Evolutionary conservation across 2,888 invertebrate genomes (phyloP).

Genomic region (Elmis aenea): DNA sequence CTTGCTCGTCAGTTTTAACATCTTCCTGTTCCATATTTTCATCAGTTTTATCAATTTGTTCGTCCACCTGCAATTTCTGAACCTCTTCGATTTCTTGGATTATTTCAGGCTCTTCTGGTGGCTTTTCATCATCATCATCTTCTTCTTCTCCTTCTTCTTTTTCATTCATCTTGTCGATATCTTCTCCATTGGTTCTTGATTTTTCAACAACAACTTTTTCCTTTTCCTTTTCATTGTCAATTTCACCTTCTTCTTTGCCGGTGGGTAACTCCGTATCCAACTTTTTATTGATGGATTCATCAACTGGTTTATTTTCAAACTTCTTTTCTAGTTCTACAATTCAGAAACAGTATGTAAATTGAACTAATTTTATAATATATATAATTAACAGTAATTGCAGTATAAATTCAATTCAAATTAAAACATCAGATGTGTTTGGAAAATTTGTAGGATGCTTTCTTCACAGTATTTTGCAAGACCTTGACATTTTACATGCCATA

Average conservation of each 20-base stretch:
- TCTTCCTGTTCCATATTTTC: constrained; percentile 37
- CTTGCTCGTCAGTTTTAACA: constrained; percentile 42
- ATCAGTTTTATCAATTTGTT: too few relatives aligned
- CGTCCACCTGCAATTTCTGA: too few relatives aligned
- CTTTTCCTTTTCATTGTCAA: constrained; percentile 27
- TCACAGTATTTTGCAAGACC: too few relatives aligned
- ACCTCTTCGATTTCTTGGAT: too few relatives aligned
- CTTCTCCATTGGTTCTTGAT: too few relatives aligned
- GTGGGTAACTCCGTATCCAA: constrained; percentile 31
- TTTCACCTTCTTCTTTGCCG: constrained; percentile 34
- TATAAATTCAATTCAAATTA: constrained; percentile 1
- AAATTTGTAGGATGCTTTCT: too few relatives aligned
- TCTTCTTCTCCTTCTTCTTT: constrained; percentile 26
- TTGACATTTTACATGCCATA: too few relatives aligned
- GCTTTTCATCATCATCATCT: constrained; percentile 16
- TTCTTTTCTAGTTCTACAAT: constrained; percentile 36
- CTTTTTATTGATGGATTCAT: constrained; percentile 24
- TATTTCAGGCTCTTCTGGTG: too few relatives aligned
- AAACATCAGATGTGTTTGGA: too few relatives aligned
- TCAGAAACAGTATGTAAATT: background rate
- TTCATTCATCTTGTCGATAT: constrained; percentile 16
- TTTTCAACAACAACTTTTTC: constrained; percentile 15
- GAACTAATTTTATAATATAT: background rate
- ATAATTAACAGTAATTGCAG: background rate
- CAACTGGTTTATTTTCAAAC: constrained; percentile 26